Conservation (phyloP, 1,140 invertebrate genomes). For the Lepidostoma basale region DNA sequence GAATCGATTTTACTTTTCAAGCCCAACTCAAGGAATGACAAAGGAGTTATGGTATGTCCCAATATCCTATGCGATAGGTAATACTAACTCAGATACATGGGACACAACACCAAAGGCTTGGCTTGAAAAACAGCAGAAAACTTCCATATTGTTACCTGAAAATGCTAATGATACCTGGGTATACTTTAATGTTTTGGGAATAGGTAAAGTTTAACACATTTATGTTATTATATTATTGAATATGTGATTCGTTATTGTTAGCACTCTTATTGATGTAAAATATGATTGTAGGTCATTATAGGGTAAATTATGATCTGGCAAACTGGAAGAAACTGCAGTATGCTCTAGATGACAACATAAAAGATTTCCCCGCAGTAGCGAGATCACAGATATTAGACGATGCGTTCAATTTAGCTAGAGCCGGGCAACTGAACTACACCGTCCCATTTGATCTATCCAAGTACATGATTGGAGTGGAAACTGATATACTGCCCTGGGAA, state of each 20-base stretch:
- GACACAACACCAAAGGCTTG: constrained; percentile 50
- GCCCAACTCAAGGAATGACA: constrained; percentile 44
- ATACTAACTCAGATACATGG: constrained; percentile 42
- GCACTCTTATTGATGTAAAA: too few species aligned
- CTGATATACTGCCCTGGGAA: constrained; percentile 66
- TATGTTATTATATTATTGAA: too few species aligned
- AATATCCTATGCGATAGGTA: constrained; percentile 50
- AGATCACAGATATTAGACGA: constrained; percentile 84
- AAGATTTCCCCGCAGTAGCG: constrained; percentile 62
- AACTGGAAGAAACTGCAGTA: constrained; percentile 50
- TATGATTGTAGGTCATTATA: constrained; percentile 53
- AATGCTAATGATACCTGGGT: constrained; percentile 50
- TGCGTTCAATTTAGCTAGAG: constrained; percentile 75
- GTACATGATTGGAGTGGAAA: constrained; percentile 66
- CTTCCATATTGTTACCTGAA: constrained; percentile 44
- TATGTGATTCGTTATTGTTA: neutral
- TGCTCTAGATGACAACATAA: constrained; percentile 48
- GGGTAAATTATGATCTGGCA: constrained; percentile 59
- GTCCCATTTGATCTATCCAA: constrained; percentile 66
- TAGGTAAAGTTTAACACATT: constrained; percentile 47
- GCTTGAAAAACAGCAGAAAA: constrained; percentile 48
- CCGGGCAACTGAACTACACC: constrained; percentile 64
- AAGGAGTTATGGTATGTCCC: constrained; percentile 57
- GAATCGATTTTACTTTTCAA: constrained; percentile 59
- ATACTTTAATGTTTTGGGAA: constrained; percentile 55